Evolutionary conservation across 2,113 vertebrate species (phyloP).

Genomic region (Cottus gobio): DNA sequence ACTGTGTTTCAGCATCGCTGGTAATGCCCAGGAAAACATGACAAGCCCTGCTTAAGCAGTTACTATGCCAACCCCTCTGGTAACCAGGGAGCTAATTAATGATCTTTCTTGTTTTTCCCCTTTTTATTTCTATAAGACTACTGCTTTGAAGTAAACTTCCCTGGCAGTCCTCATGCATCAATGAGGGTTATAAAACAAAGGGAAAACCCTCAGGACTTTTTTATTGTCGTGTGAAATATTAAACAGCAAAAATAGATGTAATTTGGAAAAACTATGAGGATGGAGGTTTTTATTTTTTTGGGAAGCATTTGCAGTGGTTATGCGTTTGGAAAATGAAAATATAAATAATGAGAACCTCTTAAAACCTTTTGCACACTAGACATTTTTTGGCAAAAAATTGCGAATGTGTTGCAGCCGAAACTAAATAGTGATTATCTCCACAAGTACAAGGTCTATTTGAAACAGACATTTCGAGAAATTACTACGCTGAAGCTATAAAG

Average conservation of each 20-base stretch:
- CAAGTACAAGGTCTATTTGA: too few relatives aligned
- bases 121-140: constrained; percentile 9
- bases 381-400: too few relatives aligned
- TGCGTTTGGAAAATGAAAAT: constrained; percentile 9
- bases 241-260: constrained; percentile 9
- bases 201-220: constrained; percentile 34
- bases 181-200: constrained; percentile 49
- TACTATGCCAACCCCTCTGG: constrained; percentile 66
- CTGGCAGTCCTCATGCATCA: constrained; percentile 47
- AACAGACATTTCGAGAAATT: too few relatives aligned
- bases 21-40: constrained; percentile 50
- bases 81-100: constrained; percentile 71
- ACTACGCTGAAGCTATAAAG: too few relatives aligned
- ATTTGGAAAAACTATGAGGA: constrained; percentile 19
- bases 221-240: constrained; percentile 31
- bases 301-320: constrained; percentile 2
- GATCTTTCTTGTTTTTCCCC: constrained; percentile 12
- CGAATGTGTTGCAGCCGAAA: too few relatives aligned
- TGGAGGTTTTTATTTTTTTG: neutral
- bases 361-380: too few relatives aligned
- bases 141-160: constrained; percentile 58
- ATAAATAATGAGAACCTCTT: too few relatives aligned
- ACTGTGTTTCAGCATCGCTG: constrained; percentile 44
- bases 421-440: too few relatives aligned
- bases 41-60: constrained; percentile 43